Conservation (phyloP, 2,797 vertebrate species). For the Falco cherrug region DNA sequence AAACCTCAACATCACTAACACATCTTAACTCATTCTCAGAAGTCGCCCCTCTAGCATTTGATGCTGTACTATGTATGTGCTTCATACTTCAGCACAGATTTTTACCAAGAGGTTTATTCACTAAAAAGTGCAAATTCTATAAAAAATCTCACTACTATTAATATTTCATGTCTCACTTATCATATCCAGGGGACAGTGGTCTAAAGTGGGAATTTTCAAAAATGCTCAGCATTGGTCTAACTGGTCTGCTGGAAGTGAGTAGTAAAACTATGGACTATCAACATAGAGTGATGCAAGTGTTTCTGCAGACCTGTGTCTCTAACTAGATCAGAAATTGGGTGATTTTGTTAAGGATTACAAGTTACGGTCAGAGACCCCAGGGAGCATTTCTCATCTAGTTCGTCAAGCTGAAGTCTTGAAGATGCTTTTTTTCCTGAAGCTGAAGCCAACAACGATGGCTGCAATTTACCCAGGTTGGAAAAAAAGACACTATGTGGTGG, state of each 20-base stretch:
- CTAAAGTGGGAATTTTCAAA: background rate
- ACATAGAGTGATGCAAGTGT: accelerated
- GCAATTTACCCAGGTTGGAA: background rate
- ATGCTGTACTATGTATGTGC: background rate
- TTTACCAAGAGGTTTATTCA: slow-evolving; percentile 54
- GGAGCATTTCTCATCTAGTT: background rate
- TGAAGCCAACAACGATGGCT: no score
- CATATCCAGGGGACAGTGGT: background rate
- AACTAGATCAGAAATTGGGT: background rate
- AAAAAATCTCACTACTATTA: background rate
- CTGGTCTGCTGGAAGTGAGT: background rate
- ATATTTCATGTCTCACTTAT: background rate
- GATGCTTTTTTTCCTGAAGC: no score
- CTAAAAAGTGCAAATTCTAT: background rate
- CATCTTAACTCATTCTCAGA: slow-evolving; percentile 31
- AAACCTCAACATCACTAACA: slow-evolving; percentile 48
- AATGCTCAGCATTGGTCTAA: background rate
- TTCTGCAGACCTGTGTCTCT: background rate
- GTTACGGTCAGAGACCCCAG: background rate
- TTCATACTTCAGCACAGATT: background rate
- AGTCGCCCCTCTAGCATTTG: background rate
- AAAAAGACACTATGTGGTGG: accelerated
- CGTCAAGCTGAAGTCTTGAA: background rate
- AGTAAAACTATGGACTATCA: background rate
- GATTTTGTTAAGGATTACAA: background rate